Percentiles rank a stretch among this genome's conserved stretches.
Evolutionary conservation across 2,888 invertebrate genomes (phyloP).

Genomic region (Drosophila meridionalis): DNA sequence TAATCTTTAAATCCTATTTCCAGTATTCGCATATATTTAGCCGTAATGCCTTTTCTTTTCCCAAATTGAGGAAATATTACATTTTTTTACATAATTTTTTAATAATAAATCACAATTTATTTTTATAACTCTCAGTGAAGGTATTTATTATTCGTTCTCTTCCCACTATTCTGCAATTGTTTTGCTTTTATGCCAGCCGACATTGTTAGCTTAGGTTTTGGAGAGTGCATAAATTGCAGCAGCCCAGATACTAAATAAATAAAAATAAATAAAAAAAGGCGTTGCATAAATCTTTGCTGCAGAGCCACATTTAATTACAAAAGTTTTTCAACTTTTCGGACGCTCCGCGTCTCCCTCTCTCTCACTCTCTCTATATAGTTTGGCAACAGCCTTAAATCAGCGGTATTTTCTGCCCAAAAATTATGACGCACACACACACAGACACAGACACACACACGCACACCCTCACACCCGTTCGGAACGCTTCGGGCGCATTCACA

Average conservation of each 20-base stretch:
- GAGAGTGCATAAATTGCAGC: slow-evolving; percentile 29
- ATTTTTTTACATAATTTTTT: too few species aligned
- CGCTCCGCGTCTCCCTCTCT: neutral
- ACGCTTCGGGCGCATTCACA: slow-evolving; percentile 43
- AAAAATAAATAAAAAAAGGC: slow-evolving; percentile 15
- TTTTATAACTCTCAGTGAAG: neutral
- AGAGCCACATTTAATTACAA: slow-evolving; percentile 68
- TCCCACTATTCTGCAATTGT: neutral
- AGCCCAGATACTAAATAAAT: neutral
- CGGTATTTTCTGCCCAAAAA: slow-evolving; percentile 39
- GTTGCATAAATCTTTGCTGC: slow-evolving; percentile 63
- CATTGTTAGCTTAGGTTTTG: slow-evolving; percentile 33
- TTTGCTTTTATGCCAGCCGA: neutral
- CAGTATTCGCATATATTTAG: neutral
- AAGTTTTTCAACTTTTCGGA: slow-evolving; percentile 52
- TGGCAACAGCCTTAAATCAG: slow-evolving; percentile 42
- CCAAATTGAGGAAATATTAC: neutral
- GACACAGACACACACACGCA: slow-evolving; percentile 7
- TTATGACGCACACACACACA: slow-evolving; percentile 44
- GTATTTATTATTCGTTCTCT: neutral
- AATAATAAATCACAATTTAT: neutral
- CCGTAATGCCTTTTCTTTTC: neutral
- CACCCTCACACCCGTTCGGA: slow-evolving; percentile 13
- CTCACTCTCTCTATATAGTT: slow-evolving; percentile 2
- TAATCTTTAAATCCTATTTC: neutral